Evolutionary conservation across 92 coral and sea anemone species (phyloP).

Genomic region (Porites cylindrica): DNA sequence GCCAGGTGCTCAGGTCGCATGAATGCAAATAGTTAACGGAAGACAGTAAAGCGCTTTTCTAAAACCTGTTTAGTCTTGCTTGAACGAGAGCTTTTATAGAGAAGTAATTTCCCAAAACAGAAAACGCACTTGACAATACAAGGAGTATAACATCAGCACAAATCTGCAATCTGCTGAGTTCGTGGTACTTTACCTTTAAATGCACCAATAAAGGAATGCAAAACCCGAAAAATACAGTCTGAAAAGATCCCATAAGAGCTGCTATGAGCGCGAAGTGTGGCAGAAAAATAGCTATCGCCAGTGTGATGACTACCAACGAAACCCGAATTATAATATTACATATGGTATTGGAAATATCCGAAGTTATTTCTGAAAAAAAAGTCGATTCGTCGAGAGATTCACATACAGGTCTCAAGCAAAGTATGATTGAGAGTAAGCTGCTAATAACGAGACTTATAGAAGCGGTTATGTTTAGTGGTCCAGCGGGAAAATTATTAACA

Average conservation of each 20-base stretch:
- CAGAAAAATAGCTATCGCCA: not conserved
- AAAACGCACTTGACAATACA: too few relatives aligned
- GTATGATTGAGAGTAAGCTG: not conserved
- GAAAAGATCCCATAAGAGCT: not conserved
- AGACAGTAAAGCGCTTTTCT: not conserved
- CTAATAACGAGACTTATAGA: not conserved
- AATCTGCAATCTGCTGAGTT: too few relatives aligned
- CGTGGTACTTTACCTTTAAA: too few relatives aligned
- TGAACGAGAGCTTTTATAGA: too few relatives aligned
- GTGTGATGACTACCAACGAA: not conserved
- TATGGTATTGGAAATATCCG: not conserved
- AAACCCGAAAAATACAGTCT: not conserved
- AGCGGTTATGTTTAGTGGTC: not conserved
- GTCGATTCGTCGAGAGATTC: not conserved
- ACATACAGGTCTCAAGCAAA: not conserved
- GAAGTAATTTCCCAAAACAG: too few relatives aligned
- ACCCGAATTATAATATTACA: not conserved
- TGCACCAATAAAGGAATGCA: not conserved
- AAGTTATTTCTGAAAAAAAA: not conserved
- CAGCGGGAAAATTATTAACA: conserved; percentile 8
- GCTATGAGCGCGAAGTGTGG: not conserved
- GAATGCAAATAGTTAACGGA: too few relatives aligned
- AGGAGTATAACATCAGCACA: too few relatives aligned
- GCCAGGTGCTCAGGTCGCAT: too few relatives aligned
- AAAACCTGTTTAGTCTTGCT: not conserved